Percentiles rank a stretch among this genome's conserved stretches.
These are phyloP conservation scores for Sinocyclocheilus rhinocerous DNA, from an alignment of 2,113 vertebrate species.

Conservation along the genomic window DNA sequence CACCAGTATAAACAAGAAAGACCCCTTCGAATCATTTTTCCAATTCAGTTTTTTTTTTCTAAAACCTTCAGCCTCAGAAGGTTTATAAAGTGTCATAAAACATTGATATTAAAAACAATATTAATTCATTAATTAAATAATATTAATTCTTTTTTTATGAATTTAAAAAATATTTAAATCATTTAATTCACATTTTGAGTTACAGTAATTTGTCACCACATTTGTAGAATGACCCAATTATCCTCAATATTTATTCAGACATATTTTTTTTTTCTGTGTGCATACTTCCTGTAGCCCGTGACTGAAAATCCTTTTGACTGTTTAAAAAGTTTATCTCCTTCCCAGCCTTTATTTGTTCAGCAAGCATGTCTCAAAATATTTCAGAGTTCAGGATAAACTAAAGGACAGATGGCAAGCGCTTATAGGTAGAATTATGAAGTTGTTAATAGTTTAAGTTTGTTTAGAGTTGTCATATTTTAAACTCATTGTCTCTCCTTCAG, in stretches of 20 bases:
- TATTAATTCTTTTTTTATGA: background rate
- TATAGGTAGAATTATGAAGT: slow-evolving; percentile 34
- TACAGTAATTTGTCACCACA: background rate
- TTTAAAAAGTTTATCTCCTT: slow-evolving; percentile 37
- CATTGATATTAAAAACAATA: background rate
- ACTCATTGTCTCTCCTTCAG: slow-evolving; percentile 31
- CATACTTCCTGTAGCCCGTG: background rate
- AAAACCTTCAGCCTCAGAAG: background rate
- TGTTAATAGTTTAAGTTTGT: slow-evolving; percentile 26
- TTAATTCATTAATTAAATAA: background rate
- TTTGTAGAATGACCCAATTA: background rate
- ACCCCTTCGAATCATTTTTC: background rate
- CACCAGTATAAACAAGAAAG: background rate
- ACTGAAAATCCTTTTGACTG: slow-evolving; percentile 40
- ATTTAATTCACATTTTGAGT: background rate
- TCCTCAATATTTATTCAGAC: background rate
- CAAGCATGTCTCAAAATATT: slow-evolving; percentile 39
- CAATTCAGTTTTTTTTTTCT: background rate
- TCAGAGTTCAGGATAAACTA: slow-evolving; percentile 35
- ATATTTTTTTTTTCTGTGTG: background rate
- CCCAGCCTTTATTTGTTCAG: slow-evolving; percentile 54
- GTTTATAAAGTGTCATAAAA: background rate
- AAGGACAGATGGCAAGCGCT: slow-evolving; percentile 52
- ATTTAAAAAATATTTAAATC: background rate
- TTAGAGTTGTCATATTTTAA: slow-evolving; percentile 44